Percentiles rank a stretch among this genome's conserved stretches.
phyloP scores from a whole-genome alignment of 1,140 invertebrate genomes.

The Gryon sp. region DNA sequence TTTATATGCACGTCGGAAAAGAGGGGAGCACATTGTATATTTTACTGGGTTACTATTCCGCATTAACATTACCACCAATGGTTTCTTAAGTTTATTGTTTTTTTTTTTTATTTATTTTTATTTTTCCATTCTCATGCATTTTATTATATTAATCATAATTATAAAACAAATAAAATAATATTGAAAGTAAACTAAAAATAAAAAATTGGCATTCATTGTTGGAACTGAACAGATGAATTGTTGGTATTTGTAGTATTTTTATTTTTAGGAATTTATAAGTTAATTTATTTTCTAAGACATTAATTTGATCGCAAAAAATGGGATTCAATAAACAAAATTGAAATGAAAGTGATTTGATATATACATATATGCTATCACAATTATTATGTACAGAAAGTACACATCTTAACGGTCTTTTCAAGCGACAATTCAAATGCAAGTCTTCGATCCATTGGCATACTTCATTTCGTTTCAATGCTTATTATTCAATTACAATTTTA shows the following conservation, averaged over 20 bases:
- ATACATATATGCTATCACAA: too few relatives aligned
- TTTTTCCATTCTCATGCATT: not conserved
- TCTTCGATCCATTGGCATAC: conserved; percentile 50
- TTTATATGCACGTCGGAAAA: conserved; percentile 35
- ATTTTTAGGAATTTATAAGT: too few relatives aligned
- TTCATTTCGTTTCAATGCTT: conserved; percentile 1
- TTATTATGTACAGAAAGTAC: conserved; percentile 49
- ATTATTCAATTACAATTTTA: too few relatives aligned
- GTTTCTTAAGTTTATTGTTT: conserved; percentile 21
- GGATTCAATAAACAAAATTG: conserved; percentile 21
- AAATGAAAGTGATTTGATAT: conserved; percentile 54
- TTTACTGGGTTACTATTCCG: conserved; percentile 55
- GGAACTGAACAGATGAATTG: too few relatives aligned
- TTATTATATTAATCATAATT: too few relatives aligned
- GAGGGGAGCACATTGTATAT: conserved; percentile 46
- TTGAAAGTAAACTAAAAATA: too few relatives aligned
- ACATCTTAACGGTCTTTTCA: conserved; percentile 42
- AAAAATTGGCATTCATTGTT: too few relatives aligned
- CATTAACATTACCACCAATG: conserved; percentile 34
- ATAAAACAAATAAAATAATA: too few relatives aligned
- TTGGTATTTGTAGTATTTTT: too few relatives aligned
- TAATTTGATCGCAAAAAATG: too few relatives aligned
- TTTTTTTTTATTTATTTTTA: conserved; percentile 1
- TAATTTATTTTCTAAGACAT: too few relatives aligned
- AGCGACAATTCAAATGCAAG: conserved; percentile 36